Conservation (phyloP, 64 coral and sea anemone species). For the Exaiptasia diaphana region DNA sequence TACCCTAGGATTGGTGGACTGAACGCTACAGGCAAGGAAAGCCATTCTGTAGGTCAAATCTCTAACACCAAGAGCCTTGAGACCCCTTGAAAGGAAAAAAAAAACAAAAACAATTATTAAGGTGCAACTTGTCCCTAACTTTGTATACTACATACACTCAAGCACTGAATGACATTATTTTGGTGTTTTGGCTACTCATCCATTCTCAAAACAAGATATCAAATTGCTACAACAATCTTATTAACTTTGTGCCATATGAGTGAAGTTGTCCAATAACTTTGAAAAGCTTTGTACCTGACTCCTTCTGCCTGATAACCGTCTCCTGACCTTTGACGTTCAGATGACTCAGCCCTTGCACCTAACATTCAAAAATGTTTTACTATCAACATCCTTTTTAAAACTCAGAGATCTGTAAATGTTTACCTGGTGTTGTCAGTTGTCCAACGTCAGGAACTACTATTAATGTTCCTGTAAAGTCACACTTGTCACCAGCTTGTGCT, state of each 20-base stretch:
- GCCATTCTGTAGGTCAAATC: conserved; percentile 96
- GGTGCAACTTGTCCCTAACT: no score
- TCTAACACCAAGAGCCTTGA: conserved; percentile 95
- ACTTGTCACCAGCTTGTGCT: conserved; percentile 96
- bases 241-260: no score
- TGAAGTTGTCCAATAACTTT: no score
- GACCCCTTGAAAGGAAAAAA: conserved; percentile 57
- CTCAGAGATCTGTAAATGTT: not conserved
- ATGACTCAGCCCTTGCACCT: conserved; percentile 95
- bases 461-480: conserved; percentile 96
- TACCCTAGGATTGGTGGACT: conserved; percentile 96
- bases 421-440: conserved; percentile 92
- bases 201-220: no score
- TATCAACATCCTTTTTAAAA: not conserved
- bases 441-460: conserved; percentile 96
- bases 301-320: conserved; percentile 93
- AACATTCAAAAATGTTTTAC: not conserved
- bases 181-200: not conserved
- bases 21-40: conserved; percentile 93
- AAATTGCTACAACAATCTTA: no score
- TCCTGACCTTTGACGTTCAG: conserved; percentile 79
- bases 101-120: not conserved
- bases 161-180: not conserved
- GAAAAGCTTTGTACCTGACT: conserved; percentile 84
- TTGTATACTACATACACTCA: not conserved